Evolutionary conservation across 2,888 invertebrate genomes (phyloP).

Genomic region (Dyspetes luteomarginatus): DNA sequence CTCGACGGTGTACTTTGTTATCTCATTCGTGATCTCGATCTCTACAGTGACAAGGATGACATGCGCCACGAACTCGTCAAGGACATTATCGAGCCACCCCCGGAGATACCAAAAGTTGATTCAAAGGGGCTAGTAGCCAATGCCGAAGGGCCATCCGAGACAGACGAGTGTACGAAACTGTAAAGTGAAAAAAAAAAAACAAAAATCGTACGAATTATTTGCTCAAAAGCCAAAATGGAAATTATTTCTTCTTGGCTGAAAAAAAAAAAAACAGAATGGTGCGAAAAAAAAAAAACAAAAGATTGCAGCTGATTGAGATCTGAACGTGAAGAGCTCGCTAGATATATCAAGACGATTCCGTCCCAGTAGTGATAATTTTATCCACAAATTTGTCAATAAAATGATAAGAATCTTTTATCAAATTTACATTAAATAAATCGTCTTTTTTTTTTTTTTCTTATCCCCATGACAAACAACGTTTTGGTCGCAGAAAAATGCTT

Average conservation of each 20-base stretch:
- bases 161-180: constrained; percentile 35
- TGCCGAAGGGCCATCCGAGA: constrained; percentile 30
- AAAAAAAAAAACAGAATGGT: constrained; percentile 30
- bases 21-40: constrained; percentile 85
- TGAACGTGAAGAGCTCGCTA: neutral
- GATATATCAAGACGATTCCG: constrained; percentile 12
- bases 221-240: constrained; percentile 57
- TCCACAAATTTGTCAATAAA: constrained; percentile 57
- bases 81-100: constrained; percentile 8
- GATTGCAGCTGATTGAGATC: neutral
- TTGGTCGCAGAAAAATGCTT: neutral
- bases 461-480: neutral
- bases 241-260: constrained; percentile 57
- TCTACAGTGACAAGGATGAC: constrained; percentile 84
- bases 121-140: constrained; percentile 34
- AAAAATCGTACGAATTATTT: neutral
- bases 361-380: constrained; percentile 9
- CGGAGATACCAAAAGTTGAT: constrained; percentile 32
- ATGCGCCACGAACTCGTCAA: constrained; percentile 75
- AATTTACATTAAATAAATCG: neutral
- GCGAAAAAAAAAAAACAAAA: neutral
- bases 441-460: neutral
- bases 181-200: neutral
- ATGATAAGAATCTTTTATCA: constrained; percentile 35
- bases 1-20: constrained; percentile 87